These are phyloP conservation scores for Geotrypetes seraphini DNA, from an alignment of 2,797 vertebrate species.

Conservation along the genomic window DNA sequence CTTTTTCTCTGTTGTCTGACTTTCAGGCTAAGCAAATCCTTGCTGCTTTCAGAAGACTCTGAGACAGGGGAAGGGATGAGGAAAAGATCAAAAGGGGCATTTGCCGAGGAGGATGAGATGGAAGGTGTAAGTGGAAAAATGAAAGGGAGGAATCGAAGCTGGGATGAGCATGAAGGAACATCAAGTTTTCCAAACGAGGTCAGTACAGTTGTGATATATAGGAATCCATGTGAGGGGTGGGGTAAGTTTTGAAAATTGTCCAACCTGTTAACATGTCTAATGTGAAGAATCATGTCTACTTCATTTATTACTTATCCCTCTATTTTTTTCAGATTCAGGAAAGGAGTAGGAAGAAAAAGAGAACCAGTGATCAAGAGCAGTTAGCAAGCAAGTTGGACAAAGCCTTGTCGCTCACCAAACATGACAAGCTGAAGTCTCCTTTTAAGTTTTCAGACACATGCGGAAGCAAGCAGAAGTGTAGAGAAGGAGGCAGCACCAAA, in stretches of 20 bases:
- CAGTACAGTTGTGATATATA: no score
- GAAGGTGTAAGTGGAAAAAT: conserved; percentile 53
- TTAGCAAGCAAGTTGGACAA: conserved; percentile 86
- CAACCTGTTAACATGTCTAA: no score
- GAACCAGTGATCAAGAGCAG: conserved; percentile 84
- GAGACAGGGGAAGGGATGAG: conserved; percentile 75
- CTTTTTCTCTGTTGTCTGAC: conserved; percentile 25
- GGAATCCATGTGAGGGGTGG: no score
- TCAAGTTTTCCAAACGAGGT: conserved; percentile 78
- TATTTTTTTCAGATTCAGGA: conserved; percentile 50
- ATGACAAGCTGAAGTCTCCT: conserved; percentile 66
- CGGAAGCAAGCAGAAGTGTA: conserved; percentile 46
- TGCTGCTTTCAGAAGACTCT: conserved; percentile 80
- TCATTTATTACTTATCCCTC: no score
- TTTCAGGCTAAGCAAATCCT: conserved; percentile 68
- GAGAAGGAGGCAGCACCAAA: conserved; percentile 38
- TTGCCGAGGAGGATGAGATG: conserved; percentile 61
- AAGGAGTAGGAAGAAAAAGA: conserved; percentile 66
- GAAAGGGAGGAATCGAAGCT: conserved; percentile 68
- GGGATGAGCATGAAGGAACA: conserved; percentile 69
- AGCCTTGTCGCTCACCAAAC: conserved; percentile 83
- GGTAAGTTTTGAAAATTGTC: no score
- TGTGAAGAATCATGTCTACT: no score
- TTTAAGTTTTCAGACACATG: conserved; percentile 62
- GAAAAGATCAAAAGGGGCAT: conserved; percentile 69